Conservation (phyloP, 2,113 vertebrate genomes). For the Melanostigma gelatinosum region DNA sequence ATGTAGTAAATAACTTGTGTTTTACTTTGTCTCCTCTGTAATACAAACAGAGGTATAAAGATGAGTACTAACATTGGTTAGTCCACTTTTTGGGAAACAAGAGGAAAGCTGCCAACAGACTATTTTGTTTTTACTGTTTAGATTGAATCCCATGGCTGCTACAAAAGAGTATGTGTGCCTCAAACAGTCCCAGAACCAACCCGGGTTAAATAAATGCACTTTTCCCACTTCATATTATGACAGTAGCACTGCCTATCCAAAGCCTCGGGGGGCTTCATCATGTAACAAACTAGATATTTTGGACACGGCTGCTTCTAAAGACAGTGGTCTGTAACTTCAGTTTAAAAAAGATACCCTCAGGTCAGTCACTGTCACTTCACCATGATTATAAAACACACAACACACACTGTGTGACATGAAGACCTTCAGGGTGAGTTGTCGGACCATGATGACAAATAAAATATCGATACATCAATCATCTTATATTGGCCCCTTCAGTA, state of each 20-base stretch:
- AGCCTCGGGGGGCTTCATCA: not conserved
- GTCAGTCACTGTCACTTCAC: slow-evolving; percentile 12
- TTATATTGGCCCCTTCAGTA: slow-evolving; percentile 2
- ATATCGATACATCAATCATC: slow-evolving; percentile 52
- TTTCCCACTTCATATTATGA: not conserved
- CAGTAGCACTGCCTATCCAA: not conserved
- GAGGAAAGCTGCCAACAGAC: not conserved
- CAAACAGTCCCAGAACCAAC: not conserved
- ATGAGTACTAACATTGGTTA: not conserved
- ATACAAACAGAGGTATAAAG: not conserved
- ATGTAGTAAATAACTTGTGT: no score
- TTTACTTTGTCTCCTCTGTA: not conserved
- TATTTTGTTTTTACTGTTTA: not conserved
- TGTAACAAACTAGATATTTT: not conserved
- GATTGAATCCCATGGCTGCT: not conserved
- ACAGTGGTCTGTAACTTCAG: not conserved
- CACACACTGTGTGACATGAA: slow-evolving; percentile 22
- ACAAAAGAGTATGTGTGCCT: not conserved
- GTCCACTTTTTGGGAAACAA: not conserved
- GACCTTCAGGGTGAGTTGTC: slow-evolving; percentile 35
- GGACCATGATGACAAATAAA: slow-evolving; percentile 51
- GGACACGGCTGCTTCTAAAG: not conserved
- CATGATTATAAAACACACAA: slow-evolving; percentile 3
- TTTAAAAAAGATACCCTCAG: slow-evolving; percentile 13
- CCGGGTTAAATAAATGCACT: not conserved